phyloP scores from a whole-genome alignment of 2,888 invertebrate genomes.

The Calameuta filiformis region DNA sequence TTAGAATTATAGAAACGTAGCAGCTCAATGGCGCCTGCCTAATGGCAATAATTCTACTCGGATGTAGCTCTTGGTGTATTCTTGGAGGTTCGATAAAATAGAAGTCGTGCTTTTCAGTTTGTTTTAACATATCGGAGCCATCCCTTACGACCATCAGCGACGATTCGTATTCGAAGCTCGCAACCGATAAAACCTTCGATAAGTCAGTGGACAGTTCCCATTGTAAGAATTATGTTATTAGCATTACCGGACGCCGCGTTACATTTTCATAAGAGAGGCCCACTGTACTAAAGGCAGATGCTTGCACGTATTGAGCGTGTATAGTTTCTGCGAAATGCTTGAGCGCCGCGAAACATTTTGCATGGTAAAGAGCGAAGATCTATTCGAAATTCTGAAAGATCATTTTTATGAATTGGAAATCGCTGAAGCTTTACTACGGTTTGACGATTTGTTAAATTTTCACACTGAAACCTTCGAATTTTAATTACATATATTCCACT shows the following conservation, averaged over 20 bases:
- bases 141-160: no score
- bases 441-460: no score
- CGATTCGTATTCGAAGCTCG: no score
- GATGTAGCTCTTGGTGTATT: neutral
- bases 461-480: no score
- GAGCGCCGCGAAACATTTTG: neutral
- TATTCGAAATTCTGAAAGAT: no score
- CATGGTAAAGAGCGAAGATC: no score
- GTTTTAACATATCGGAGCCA: no score
- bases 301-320: slow-evolving; percentile 5
- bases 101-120: no score
- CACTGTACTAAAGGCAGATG: neutral
- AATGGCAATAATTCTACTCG: neutral
- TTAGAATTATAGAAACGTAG: neutral
- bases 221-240: slow-evolving; percentile 25
- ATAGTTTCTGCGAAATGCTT: neutral
- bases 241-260: slow-evolving; percentile 22
- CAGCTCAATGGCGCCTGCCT: neutral
- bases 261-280: slow-evolving; percentile 19
- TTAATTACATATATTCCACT: no score
- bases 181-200: slow-evolving; percentile 13
- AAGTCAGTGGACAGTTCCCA: slow-evolving; percentile 16
- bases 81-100: no score
- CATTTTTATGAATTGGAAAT: no score
- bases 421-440: no score